Evolutionary conservation across 2,113 vertebrate genomes (phyloP), one percentile per base, ranked within the genome.

Genomic region (Platichthys stellatus): DNA sequence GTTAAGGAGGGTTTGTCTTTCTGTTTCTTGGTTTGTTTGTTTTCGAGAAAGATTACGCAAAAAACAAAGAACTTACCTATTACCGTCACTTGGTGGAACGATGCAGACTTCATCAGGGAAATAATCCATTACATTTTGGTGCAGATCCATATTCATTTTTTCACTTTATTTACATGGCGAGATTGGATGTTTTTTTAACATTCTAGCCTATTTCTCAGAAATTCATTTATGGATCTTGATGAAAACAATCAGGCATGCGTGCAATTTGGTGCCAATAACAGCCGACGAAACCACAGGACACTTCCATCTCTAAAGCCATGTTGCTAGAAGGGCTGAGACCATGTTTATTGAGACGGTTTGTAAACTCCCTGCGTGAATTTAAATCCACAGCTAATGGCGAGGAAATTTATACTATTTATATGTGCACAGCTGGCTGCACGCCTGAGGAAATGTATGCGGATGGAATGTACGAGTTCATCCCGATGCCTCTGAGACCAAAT

Each of bases 401-500:
- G 63, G 54, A 59, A 14, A 43, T 81, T 76, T 62, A 28, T 47
- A 38, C 65, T 24, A 24, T 24, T 24, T 24, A 24, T 24, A 45
- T 54, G 17, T 72, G 61, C 63, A 38, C 54, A 68, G 45, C 62
- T 76, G 38, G 51, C 54, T 80, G 65, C 47, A 28, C n/a, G 67
- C 66, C 54, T 49, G 0, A 70, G 66, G 67, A 75, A 66, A 66
- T 81, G 2, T 73, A 51, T 76, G 65, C 57, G 74, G 81, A 70
- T 73, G 43, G 58, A 72, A 59, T 70, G 28, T 57, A 64, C 68
- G 31, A 59, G 62, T 70, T 59, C 49, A 23, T 58, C 9, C 63
- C 67, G 69, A 83, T 69, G 64, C 63, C 67, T 62, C 64, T 49
- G 24, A 76, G 58, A 72, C 74, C 61, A 64, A 73, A 45, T 47